Percentiles rank a stretch among this genome's conserved stretches.
phyloP scores from a whole-genome alignment of 2,888 invertebrate species.

The Drosophila aldrichi region DNA sequence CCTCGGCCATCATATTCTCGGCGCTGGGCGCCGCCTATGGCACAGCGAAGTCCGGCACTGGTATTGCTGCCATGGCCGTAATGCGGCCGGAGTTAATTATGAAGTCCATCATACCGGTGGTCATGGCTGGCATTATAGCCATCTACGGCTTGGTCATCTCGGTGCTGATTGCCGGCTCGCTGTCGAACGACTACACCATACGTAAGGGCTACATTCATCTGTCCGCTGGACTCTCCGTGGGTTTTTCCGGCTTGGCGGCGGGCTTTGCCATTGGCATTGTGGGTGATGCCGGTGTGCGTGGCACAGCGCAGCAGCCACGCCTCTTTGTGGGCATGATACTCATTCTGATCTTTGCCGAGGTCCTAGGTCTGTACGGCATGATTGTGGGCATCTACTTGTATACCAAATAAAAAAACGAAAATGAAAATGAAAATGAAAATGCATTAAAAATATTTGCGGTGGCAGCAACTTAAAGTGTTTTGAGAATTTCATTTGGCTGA shows the following conservation, averaged over 20 bases:
- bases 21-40: conserved; percentile 89
- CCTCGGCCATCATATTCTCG: conserved; percentile 98
- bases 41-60: conserved; percentile 66
- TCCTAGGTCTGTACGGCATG: conserved; percentile 99
- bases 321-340: conserved; percentile 82
- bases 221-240: conserved; percentile 98
- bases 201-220: conserved; percentile 97
- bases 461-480: conserved; percentile 11
- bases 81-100: conserved; percentile 98
- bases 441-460: conserved; percentile 4
- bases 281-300: conserved; percentile 99
- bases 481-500: conserved; percentile 16
- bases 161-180: conserved; percentile 94
- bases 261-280: conserved; percentile 90
- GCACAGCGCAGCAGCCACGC: conserved; percentile 99
- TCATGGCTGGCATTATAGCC: conserved; percentile 99
- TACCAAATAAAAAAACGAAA: conserved; percentile 88
- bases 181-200: conserved; percentile 77
- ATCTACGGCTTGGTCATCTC: conserved; percentile 99
- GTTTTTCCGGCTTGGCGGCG: conserved; percentile 98
- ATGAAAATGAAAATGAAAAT: conserved; percentile 86
- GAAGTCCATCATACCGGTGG: conserved; percentile 97
- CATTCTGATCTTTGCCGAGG: conserved; percentile 98
- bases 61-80: conserved; percentile 97
- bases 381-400: conserved; percentile 99